Base-by-base conservation (phyloP, 2,888 invertebrate species). In the Minunthozetes semirufus region DNA sequence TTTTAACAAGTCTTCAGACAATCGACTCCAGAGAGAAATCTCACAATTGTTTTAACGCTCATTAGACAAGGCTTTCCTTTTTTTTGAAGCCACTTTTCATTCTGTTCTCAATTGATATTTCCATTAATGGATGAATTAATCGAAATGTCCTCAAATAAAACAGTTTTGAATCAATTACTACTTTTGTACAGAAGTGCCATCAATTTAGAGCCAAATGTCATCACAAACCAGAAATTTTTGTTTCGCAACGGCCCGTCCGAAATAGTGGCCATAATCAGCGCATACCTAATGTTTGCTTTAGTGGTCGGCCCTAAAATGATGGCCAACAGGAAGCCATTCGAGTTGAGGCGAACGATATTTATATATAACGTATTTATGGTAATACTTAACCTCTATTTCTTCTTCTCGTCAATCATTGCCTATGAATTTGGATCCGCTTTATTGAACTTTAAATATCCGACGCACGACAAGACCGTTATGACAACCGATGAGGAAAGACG, bases 321-420 rank as follows among this genome's bases (percentile, higher is more conserved):
- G 75, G n/a, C 59, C 13, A 68, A 73, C 29, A 73, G 75, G 3
- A 61, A 59, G 33, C 53, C 75, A 17, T 75, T 46, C 19, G 61
- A 59, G 0, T 29, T 75, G n/a, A 25, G 66, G 4, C n/a, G 74
- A 11, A 29, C 29, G 15, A 75, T 75, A 66, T 46, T 63, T 2
- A 11, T 73, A 8, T 75, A 75, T n/a, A 75, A 75, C 42, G 19
- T 75, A 15, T 48, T 72, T 63, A 75, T 75, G 75, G 71, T 75
- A 5, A 38, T 42, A 4, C 15, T 72, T 1, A 75, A 75, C 42
- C 4, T 75, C 29, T 75, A 72, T 59, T 75, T 75, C 33, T 75
- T 75, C 25, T 46, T 56, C 42, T 27, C 19, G 11, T 38, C 59
- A 11, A 38, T 72, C n/a, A 0, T 17, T n/a, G 56, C 72, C 42